Base-by-base conservation (phyloP, 2,113 vertebrate species). In the Neomonachus schauinslandi region DNA sequence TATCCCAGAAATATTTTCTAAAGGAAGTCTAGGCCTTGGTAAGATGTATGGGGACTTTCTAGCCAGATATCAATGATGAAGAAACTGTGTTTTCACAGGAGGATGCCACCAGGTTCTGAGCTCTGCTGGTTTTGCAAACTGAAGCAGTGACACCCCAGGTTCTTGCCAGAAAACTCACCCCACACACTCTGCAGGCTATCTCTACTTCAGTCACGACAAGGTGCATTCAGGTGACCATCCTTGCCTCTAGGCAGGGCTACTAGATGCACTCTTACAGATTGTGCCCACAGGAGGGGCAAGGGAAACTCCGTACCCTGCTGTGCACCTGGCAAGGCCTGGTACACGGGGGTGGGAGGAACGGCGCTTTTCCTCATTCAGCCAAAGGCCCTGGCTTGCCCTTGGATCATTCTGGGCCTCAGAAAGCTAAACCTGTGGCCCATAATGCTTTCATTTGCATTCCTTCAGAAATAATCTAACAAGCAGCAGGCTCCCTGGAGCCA, bases 281-380 rank as follows among this genome's bases (percentile, higher is more conserved):
- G 46, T 31, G n/a, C 55, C 15, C 31, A 14, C 1, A 1, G 36
- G 80, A 31, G 21, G 49, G 4, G 24, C 16, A 13, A 53, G 19
- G 18, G 49, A 13, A 14, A 65, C 31, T 71, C 71, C 4, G 36
- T 4, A 14, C 4, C 14, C 63, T 13, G 7, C 31, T 69, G 13
- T 82, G 39, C 19, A 13, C 1, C 0, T 79, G 51, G 14, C 31
- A 19, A 57, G 61, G 39, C 13, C 19, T 49, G 36, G 26, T 51
- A 9, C 2, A 14, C 63, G 4, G 0, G 63, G 59, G 22, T 5
- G 0, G n/a, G 14, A n/a, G 18, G 18, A 77, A 26, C 0, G 9
- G 16, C 10, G 11, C 31, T 77, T 71, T 71, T 51, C 15, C 53
- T 88, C 31, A 51, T 24, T 65, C 51, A 63, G n/a, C 55, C 65